Evolutionary conservation across 1,140 invertebrate genomes (phyloP), one percentile per base, ranked within the genome.

Genomic region (Chelonus insularis): DNA sequence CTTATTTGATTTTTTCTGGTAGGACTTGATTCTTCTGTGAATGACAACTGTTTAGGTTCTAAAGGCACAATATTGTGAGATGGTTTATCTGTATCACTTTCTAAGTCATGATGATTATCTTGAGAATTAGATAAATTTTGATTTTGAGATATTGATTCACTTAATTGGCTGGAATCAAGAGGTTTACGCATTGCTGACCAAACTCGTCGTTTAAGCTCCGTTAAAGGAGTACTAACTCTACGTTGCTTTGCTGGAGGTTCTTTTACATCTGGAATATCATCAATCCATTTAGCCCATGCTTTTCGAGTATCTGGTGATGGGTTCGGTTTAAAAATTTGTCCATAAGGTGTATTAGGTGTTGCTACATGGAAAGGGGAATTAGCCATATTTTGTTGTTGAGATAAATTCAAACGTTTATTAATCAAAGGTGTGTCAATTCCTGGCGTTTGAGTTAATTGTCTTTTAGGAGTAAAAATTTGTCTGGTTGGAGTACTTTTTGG

Each of bases 301-400:
- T 87, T 83, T 59, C 79, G 76, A 1, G 84, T 79, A 2, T 72
- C 64, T 1, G 82, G 81, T 7, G 84, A 84, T 12, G 85, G 84
- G 73, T 84, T 77, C 0, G 79, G 67, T 32, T 74, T 73, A 60
- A 83, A 83, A 16, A 79, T 39, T 34, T 77, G 73, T 7, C 84
- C 85, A 55, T 85, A 84, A 1, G 85, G 85, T 25, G 82, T 82
- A 7, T 84, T 82, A 1, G 85, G 86, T 0, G 86, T 87, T 1
- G 78, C 70, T 2, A 84, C 69, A 36, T 81, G 73, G 58, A 75
- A 75, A 36, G 81, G 83, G 2, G 77, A 76, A 47, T 67, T 64
- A 7, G 63, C 64, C 34, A 61, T 65, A 16, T 65, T 61, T 4
- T 68, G 68, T 54, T 66, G 68, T 7, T 76, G 55, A 1, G 12